Base-by-base conservation (phyloP, 2,888 invertebrate genomes). In the Tenthredo amoena region DNA sequence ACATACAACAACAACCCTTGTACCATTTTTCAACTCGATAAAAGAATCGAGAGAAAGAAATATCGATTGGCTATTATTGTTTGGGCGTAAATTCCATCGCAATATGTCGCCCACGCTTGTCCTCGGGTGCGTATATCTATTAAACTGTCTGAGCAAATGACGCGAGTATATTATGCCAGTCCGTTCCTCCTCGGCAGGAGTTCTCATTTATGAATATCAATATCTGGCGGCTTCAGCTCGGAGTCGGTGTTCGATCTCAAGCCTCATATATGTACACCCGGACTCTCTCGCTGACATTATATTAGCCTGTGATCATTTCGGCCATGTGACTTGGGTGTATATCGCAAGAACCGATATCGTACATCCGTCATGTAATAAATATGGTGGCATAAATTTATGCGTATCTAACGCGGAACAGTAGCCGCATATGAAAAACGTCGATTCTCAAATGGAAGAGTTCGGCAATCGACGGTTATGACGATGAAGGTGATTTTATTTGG, bases 391-490 rank as follows among this genome's bases (percentile, higher is more conserved):
- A 79, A 15, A 81, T 71, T 31, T 10, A 26, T 85, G 26, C 34
- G 55, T 47, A 88, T 90, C 92, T 92, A 88, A 89, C 92, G 92
- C 92, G 90, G 91, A 90, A 86, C 93, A 93, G 87, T 90, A 90
- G 86, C 89, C 91, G 88, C 92, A 68, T 18, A 18, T 7, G 68
- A 68, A 93, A 92, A 90, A 87, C 90, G 91, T 85, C 92, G 88
- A 86, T 93, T 90, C 86, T 90, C 40, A 72, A 37, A 72, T n/a
- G n/a, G 7, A 43, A 74, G n/a, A 74, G 72, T 37, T 43, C 15
- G 12, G 6, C 40, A 15, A 26, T 74, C 10, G 40, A 40, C 21
- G 72, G 26, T 62, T 26, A 43, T 40, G 18, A 43, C 12, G 40
- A 74, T 12, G 40, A 37, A 34, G 37, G 72, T 26, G 43, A 40